Percentiles rank a stretch among this genome's conserved stretches.
Conservation (phyloP, 2,113 vertebrate genomes). For the Fukomys damarensis region DNA sequence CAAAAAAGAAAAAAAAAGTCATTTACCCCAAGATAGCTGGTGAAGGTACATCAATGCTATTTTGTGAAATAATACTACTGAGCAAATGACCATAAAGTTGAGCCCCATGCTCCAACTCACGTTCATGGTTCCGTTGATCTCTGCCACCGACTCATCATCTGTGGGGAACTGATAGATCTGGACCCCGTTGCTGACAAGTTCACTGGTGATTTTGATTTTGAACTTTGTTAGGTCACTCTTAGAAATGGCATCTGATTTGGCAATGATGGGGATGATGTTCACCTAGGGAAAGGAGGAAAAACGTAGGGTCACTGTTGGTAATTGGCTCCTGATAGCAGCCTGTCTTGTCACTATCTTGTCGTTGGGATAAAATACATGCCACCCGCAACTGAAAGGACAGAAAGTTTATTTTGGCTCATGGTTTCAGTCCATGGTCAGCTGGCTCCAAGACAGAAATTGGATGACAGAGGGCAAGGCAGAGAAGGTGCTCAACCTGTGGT, state of each 20-base stretch:
- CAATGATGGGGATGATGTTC: constrained; percentile 98
- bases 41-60: background rate
- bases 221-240: constrained; percentile 99
- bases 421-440: background rate
- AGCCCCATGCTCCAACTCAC: constrained; percentile 86
- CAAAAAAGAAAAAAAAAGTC: background rate
- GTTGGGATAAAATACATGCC: background rate
- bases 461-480: background rate
- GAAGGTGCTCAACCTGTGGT: background rate
- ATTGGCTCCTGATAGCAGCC: background rate
- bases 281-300: constrained; percentile 87
- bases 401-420: background rate
- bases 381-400: background rate
- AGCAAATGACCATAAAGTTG: background rate
- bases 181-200: constrained; percentile 98
- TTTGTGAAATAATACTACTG: constrained; percentile 3
- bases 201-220: constrained; percentile 99
- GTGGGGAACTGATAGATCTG: constrained; percentile 99
- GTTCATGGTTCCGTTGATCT: constrained; percentile 99
- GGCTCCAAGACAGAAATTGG: background rate
- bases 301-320: background rate
- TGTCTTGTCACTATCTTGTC: background rate
- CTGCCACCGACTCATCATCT: constrained; percentile 96
- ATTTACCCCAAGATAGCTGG: background rate
- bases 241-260: constrained; percentile 98